Conservation (phyloP, 2,113 vertebrate genomes). For the Meleagris gallopavo region DNA sequence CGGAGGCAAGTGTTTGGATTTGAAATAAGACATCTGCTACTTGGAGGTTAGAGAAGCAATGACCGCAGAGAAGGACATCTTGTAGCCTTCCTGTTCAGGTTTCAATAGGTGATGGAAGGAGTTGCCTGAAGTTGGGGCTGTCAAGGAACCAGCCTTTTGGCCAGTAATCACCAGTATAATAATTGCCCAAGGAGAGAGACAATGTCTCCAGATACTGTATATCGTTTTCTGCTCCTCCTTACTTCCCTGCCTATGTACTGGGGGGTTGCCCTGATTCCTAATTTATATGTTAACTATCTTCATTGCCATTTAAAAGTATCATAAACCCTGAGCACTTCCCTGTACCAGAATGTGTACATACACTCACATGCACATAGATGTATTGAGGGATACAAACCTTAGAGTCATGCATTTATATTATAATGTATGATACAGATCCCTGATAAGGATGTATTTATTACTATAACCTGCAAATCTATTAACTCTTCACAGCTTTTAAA, state of each 20-base stretch:
- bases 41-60: neutral
- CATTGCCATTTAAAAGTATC: neutral
- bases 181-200: neutral
- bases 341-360: neutral
- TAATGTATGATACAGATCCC: neutral
- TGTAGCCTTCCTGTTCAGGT: neutral
- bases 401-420: neutral
- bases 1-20: neutral
- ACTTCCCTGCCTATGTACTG: neutral
- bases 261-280: neutral
- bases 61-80: neutral
- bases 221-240: neutral
- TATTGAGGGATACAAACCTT: neutral
- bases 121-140: neutral
- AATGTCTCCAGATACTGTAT: neutral
- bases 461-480: neutral
- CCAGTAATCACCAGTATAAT: neutral
- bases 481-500: neutral
- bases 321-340: neutral
- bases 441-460: neutral
- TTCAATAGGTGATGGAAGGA: neutral
- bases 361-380: neutral
- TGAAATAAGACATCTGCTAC: conserved; percentile 21
- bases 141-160: neutral
- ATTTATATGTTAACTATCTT: neutral